A percentile compares a stretch with the other conserved stretches of the same genome.
Conservation (phyloP, 2,888 invertebrate genomes). For the Baronia brevicornis region DNA sequence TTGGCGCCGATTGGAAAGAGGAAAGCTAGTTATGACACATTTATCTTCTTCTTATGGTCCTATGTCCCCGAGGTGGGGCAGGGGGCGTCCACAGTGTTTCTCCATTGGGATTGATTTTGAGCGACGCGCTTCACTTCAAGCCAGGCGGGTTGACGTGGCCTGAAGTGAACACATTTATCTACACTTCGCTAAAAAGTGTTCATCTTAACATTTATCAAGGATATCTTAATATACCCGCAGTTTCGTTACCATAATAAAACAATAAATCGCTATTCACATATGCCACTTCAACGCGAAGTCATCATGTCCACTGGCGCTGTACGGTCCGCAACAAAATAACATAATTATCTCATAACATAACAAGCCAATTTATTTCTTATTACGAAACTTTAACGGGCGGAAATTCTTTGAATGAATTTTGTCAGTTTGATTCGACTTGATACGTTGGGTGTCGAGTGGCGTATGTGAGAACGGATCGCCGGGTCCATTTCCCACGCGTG, state of each 20-base stretch:
- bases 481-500: constrained; percentile 17
- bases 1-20: no score
- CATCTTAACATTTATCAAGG: constrained; percentile 10
- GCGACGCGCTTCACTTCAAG: no score
- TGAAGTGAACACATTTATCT: no score
- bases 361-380: constrained; percentile 3
- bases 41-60: no score
- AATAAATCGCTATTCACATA: constrained; percentile 17
- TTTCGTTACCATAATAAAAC: constrained; percentile 16
- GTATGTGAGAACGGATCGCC: constrained; percentile 16
- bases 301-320: constrained; percentile 13
- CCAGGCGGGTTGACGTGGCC: no score
- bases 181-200: no score
- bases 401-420: background rate
- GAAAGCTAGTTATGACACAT: no score
- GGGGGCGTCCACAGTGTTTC: no score
- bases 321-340: constrained; percentile 7
- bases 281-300: constrained; percentile 17
- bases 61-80: no score
- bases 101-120: no score
- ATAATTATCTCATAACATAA: background rate
- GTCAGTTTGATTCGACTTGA: constrained; percentile 9
- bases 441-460: constrained; percentile 10
- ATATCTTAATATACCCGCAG: constrained; percentile 11
- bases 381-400: background rate